Percentiles rank a stretch among this genome's conserved stretches.
Conservation (phyloP, 2,888 invertebrate species). For the Agrochola circellaris region DNA sequence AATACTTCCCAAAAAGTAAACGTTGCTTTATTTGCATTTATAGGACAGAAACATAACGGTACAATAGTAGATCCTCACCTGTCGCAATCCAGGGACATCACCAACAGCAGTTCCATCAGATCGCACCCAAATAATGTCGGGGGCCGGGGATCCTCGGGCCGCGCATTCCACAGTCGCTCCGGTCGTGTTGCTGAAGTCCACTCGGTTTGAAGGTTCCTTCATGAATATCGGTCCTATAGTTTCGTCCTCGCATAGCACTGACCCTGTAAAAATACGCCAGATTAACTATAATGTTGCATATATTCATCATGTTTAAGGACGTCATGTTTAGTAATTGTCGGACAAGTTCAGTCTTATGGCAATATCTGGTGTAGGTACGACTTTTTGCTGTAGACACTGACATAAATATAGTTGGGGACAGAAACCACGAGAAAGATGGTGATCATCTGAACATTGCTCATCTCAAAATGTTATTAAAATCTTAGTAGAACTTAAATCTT, state of each 20-base stretch:
- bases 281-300: conserved; percentile 20
- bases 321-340: neutral
- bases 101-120: conserved; percentile 97
- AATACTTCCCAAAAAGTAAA: neutral
- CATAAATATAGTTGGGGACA: neutral
- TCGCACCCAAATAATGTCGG: conserved; percentile 98
- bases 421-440: neutral
- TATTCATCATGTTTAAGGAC: neutral
- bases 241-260: conserved; percentile 92
- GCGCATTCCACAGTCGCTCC: conserved; percentile 98
- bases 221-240: conserved; percentile 97
- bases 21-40: neutral
- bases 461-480: neutral
- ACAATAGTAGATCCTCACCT: conserved; percentile 87
- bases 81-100: conserved; percentile 96
- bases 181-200: conserved; percentile 98
- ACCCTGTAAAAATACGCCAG: conserved; percentile 75
- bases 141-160: conserved; percentile 96
- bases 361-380: neutral
- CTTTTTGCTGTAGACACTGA: neutral
- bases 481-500: neutral
- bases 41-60: neutral
- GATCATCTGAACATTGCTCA: neutral
- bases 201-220: conserved; percentile 97
- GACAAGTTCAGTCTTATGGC: neutral